Conservation (phyloP, 2,888 invertebrate species). For the Nephrocerus scutellatus region DNA sequence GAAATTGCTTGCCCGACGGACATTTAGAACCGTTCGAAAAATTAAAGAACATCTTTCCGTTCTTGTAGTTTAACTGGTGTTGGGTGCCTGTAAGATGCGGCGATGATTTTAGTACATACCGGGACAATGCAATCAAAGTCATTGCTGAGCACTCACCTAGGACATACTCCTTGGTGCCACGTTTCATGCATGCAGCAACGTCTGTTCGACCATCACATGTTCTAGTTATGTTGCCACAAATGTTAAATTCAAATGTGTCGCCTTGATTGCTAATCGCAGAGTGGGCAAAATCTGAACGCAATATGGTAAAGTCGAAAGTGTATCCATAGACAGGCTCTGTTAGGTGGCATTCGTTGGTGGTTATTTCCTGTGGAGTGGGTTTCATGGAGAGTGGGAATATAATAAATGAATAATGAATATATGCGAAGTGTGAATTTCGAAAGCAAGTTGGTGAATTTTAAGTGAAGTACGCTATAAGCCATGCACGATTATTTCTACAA, state of each 20-base stretch:
- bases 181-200: constrained; percentile 41
- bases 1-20: constrained; percentile 26
- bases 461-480: no score
- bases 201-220: constrained; percentile 34
- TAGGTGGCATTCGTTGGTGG: constrained; percentile 32
- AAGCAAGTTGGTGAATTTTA: no score
- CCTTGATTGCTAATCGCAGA: constrained; percentile 26
- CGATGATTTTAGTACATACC: constrained; percentile 3
- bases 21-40: constrained; percentile 41
- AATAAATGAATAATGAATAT: no score
- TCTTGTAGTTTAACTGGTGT: constrained; percentile 35
- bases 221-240: constrained; percentile 38
- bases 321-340: constrained; percentile 43
- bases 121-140: no score
- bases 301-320: constrained; percentile 37
- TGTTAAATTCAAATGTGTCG: constrained; percentile 40
- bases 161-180: constrained; percentile 34
- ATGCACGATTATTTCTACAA: no score
- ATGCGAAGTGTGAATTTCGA: no score
- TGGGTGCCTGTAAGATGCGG: constrained; percentile 32
- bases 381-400: no score
- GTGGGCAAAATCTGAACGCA: constrained; percentile 40
- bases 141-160: constrained; percentile 38
- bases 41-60: constrained; percentile 40
- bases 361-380: no score